Conservation (phyloP, 2,797 vertebrate genomes). For the Podargus strigoides region DNA sequence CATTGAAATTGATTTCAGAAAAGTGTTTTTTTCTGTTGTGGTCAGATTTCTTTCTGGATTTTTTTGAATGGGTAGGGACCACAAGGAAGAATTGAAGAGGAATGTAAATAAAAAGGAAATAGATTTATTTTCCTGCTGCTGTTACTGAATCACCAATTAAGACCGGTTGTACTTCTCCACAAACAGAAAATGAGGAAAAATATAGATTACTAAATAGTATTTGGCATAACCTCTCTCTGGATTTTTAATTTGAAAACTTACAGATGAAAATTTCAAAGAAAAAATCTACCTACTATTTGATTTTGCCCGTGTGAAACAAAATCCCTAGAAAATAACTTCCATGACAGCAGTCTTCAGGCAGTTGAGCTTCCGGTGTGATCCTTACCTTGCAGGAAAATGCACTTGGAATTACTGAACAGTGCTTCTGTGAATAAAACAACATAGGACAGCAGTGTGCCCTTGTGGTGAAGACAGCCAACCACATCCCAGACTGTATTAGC, state of each 20-base stretch:
- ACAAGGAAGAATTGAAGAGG: not conserved
- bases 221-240: not conserved
- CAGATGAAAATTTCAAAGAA: not conserved
- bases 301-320: accelerated
- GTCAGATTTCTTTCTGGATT: not conserved
- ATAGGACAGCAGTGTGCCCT: not conserved
- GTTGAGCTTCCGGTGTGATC: not conserved
- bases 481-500: not conserved
- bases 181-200: not conserved
- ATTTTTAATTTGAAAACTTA: not conserved
- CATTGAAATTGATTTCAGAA: not conserved
- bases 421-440: not conserved
- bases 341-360: not conserved
- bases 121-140: not conserved
- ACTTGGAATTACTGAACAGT: not conserved
- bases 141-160: not conserved
- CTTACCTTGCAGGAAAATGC: not conserved
- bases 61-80: not conserved
- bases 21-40: not conserved
- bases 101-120: not conserved
- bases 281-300: not conserved
- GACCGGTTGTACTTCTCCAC: not conserved
- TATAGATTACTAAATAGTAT: not conserved
- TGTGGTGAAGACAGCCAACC: not conserved
- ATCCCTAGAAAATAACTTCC: not conserved